phyloP scores from a whole-genome alignment of 2,888 invertebrate species.

The Hirtodrosophila confusa region DNA sequence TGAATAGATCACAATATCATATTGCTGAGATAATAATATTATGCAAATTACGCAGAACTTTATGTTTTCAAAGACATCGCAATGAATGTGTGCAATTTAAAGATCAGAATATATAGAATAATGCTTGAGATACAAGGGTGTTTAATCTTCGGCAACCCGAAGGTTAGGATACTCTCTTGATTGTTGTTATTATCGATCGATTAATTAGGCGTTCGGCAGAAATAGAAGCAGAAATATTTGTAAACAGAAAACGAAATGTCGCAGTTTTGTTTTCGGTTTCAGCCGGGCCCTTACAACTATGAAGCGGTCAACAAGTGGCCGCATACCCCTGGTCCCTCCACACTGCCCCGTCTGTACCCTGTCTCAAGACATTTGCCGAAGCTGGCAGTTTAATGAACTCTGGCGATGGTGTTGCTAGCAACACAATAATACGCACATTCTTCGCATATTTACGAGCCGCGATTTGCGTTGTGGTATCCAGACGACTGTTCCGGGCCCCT shows the following conservation, averaged over 20 bases:
- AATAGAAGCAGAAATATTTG: constrained; percentile 16
- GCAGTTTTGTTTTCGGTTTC: constrained; percentile 68
- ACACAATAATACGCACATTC: constrained; percentile 58
- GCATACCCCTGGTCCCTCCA: not conserved
- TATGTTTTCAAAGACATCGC: no score
- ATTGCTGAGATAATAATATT: no score
- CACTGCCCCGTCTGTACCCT: not conserved
- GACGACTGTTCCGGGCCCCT: constrained; percentile 29
- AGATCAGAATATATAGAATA: no score
- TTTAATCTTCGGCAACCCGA: not conserved
- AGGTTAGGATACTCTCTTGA: constrained; percentile 14
- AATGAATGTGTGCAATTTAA: no score
- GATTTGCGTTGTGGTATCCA: constrained; percentile 25
- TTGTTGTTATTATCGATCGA: constrained; percentile 37
- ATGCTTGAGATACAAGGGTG: no score
- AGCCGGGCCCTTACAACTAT: constrained; percentile 54
- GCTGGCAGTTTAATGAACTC: constrained; percentile 51
- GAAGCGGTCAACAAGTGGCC: no score
- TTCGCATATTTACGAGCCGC: constrained; percentile 51
- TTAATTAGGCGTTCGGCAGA: constrained; percentile 28
- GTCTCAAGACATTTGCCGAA: constrained; percentile 1
- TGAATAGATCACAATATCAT: no score
- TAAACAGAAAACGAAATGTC: constrained; percentile 62
- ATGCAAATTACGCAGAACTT: no score
- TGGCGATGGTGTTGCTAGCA: not conserved